These are phyloP conservation scores for Nycticebus coucang DNA, from an alignment of 2,113 vertebrate genomes.

Conservation along the genomic window DNA sequence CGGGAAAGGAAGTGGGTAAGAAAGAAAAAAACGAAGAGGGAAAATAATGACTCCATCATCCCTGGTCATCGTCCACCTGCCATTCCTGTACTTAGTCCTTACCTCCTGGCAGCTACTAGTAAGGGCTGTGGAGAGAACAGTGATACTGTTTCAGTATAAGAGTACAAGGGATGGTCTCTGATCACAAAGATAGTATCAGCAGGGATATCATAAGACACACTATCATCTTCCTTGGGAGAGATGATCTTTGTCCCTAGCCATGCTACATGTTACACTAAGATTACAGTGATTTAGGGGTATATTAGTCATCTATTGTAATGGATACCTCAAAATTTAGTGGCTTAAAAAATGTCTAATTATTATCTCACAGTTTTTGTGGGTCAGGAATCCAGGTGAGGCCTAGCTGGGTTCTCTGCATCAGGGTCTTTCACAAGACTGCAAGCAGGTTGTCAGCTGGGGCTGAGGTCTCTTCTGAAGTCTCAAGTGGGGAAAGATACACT, in stretches of 20 bases:
- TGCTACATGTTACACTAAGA: slow-evolving; percentile 88
- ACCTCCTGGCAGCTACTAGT: slow-evolving; percentile 80
- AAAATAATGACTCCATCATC: background rate
- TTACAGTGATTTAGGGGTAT: slow-evolving; percentile 85
- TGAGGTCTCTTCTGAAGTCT: background rate
- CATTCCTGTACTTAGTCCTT: slow-evolving; percentile 85
- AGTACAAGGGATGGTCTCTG: slow-evolving; percentile 85
- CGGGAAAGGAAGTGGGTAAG: background rate
- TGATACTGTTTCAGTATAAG: slow-evolving; percentile 87
- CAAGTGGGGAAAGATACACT: background rate
- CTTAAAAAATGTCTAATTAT: background rate
- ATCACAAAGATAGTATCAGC: slow-evolving; percentile 88
- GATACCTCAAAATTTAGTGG: background rate
- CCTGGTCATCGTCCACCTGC: background rate
- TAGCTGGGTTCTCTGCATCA: background rate
- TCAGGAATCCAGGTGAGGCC: background rate
- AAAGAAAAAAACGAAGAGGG: background rate
- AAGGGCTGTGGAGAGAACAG: slow-evolving; percentile 80
- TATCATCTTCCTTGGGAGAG: slow-evolving; percentile 89
- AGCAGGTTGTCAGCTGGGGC: background rate
- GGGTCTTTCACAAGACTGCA: background rate
- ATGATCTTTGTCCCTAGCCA: slow-evolving; percentile 91
- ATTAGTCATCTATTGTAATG: background rate
- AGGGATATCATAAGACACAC: slow-evolving; percentile 88
- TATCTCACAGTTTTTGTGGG: slow-evolving; percentile 31